phyloP scores from a whole-genome alignment of 2,113 vertebrate genomes.

The Mustelus asterias region DNA sequence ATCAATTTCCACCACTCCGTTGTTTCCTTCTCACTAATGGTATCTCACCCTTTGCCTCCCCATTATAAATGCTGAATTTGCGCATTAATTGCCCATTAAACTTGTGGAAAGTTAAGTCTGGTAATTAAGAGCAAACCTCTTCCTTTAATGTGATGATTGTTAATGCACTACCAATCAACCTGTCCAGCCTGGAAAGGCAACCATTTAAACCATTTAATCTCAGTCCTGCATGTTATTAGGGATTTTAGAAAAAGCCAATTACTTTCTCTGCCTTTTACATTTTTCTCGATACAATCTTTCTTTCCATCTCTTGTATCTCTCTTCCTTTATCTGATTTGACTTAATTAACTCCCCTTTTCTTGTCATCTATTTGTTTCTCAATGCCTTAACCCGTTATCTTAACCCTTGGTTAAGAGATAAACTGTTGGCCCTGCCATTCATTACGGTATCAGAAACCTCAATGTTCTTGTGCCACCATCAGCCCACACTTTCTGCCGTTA shows the following conservation, averaged over 20 bases:
- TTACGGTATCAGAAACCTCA: not conserved
- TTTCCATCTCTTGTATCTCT: not conserved
- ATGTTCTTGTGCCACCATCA: not conserved
- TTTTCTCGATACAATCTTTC: not conserved
- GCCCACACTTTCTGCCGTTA: not conserved
- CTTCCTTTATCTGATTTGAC: not conserved
- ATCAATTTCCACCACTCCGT: not conserved
- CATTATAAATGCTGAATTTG: not conserved
- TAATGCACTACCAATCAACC: not conserved
- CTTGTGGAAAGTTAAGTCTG: not conserved
- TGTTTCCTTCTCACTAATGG: not conserved
- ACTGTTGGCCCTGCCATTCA: not conserved
- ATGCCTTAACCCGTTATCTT: not conserved
- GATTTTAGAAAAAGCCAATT: not conserved
- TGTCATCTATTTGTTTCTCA: not conserved
- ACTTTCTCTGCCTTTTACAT: not conserved
- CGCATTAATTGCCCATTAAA: not conserved
- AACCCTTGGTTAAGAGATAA: not conserved
- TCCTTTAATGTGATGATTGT: not conserved
- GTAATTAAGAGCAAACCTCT: not conserved
- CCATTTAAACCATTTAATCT: not conserved
- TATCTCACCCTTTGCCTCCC: not conserved
- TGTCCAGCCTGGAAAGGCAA: not conserved
- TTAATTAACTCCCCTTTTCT: not conserved
- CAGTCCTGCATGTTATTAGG: not conserved